phyloP scores from a whole-genome alignment of 2,888 invertebrate species.

The Deilephila porcellus region DNA sequence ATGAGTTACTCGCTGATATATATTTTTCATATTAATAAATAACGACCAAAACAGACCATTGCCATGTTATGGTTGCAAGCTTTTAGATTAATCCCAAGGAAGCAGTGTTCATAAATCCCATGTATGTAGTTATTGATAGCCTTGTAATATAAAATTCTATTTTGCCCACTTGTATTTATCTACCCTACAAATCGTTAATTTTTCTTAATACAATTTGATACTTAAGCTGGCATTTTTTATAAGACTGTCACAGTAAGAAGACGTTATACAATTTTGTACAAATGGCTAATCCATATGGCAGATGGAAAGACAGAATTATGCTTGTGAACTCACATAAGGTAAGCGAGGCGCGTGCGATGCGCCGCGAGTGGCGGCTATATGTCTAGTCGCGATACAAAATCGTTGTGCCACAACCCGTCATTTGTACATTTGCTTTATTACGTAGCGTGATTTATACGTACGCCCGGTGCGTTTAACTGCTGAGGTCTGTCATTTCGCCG shows the following conservation, averaged over 20 bases:
- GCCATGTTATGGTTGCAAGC: neutral
- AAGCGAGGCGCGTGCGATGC: conserved; percentile 70
- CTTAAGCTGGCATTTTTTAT: no score
- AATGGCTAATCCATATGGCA: conserved; percentile 45
- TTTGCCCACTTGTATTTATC: no score
- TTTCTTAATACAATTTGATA: no score
- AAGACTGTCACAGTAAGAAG: no score
- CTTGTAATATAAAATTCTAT: no score
- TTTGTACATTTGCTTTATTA: conserved; percentile 81
- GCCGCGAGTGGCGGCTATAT: conserved; percentile 62
- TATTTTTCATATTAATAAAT: conserved; percentile 27
- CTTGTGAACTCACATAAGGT: conserved; percentile 44
- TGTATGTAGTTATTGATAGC: no score
- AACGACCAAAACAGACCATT: neutral
- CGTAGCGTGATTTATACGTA: conserved; percentile 78
- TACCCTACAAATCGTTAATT: no score
- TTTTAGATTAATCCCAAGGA: no score
- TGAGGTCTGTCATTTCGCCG: conserved; percentile 80
- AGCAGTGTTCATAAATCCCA: no score
- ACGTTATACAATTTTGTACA: no score
- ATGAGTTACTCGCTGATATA: conserved; percentile 51
- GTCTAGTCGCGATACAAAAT: conserved; percentile 43
- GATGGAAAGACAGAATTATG: neutral
- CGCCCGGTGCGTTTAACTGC: conserved; percentile 83
- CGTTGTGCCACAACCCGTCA: conserved; percentile 60